Conservation (phyloP, 2,113 vertebrate species). For the Gnathonemus echidnorhynchus region DNA sequence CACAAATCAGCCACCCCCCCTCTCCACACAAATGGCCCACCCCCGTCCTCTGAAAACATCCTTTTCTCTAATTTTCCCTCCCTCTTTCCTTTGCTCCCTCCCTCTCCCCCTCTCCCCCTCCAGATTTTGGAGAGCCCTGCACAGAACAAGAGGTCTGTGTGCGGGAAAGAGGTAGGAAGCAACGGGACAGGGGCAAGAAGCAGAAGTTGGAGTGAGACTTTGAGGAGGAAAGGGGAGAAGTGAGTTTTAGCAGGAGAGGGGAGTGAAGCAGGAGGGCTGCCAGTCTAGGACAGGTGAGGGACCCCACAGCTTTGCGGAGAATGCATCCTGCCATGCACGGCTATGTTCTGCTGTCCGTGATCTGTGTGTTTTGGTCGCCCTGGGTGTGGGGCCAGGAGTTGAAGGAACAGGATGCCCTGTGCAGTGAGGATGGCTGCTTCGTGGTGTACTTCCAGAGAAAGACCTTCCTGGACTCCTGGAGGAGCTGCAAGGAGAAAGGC, state of each 20-base stretch:
- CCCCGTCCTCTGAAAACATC: constrained; percentile 54
- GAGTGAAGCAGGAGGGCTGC: constrained; percentile 4
- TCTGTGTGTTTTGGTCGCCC: constrained; percentile 43
- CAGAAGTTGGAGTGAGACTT: constrained; percentile 15
- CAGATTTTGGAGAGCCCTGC: constrained; percentile 25
- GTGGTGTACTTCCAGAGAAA: constrained; percentile 65
- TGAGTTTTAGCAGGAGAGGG: constrained; percentile 9
- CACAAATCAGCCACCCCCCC: not conserved
- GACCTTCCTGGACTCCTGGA: constrained; percentile 74
- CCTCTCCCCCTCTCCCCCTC: constrained; percentile 29
- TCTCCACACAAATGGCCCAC: constrained; percentile 39
- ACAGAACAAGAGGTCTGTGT: constrained; percentile 40
- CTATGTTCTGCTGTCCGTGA: constrained; percentile 32
- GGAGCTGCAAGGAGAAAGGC: constrained; percentile 69
- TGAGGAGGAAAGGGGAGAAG: not conserved
- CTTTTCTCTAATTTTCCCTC: constrained; percentile 39
- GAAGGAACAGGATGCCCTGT: constrained; percentile 59
- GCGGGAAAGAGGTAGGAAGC: constrained; percentile 16
- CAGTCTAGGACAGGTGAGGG: not conserved
- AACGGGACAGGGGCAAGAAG: constrained; percentile 18
- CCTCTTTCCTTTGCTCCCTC: constrained; percentile 31
- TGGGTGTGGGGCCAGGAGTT: constrained; percentile 48
- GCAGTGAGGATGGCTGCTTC: constrained; percentile 69
- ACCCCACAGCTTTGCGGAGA: not conserved
- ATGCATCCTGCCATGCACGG: constrained; percentile 17